A percentile compares a stretch with the other conserved stretches of the same genome.
Conservation (phyloP, 2,888 invertebrate species). For the Drosophila nr. fundita region DNA sequence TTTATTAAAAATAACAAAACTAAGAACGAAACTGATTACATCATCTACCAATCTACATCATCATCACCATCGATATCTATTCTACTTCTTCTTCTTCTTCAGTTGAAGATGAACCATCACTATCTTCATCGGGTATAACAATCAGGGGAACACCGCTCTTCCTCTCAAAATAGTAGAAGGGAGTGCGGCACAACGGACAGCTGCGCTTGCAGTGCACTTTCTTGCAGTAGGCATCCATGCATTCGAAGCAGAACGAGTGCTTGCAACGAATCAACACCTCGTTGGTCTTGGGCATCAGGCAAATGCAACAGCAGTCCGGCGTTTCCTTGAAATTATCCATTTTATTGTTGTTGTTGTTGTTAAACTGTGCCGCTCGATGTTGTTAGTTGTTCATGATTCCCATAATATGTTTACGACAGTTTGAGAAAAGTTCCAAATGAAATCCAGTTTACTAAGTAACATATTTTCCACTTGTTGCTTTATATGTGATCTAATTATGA, state of each 20-base stretch:
- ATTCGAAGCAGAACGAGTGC: conserved; percentile 34
- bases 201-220: conserved; percentile 6
- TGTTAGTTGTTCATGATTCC: neutral
- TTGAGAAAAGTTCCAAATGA: neutral
- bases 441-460: neutral
- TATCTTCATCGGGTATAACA: neutral
- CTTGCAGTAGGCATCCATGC: conserved; percentile 19
- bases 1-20: neutral
- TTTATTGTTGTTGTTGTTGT: neutral
- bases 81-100: neutral
- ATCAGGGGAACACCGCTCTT: neutral
- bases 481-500: neutral
- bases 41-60: neutral
- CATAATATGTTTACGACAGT: neutral
- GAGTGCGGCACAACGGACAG: conserved; percentile 35
- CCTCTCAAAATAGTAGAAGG: conserved; percentile 16
- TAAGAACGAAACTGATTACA: neutral
- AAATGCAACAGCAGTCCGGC: conserved; percentile 25
- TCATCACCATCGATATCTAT: neutral
- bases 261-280: conserved; percentile 33
- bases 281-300: conserved; percentile 28
- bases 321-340: conserved; percentile 4
- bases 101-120: neutral
- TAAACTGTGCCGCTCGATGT: neutral
- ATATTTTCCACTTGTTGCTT: neutral